Evolutionary conservation across 2,888 invertebrate species (phyloP).

Genomic region (Gymnocheta viridis): DNA sequence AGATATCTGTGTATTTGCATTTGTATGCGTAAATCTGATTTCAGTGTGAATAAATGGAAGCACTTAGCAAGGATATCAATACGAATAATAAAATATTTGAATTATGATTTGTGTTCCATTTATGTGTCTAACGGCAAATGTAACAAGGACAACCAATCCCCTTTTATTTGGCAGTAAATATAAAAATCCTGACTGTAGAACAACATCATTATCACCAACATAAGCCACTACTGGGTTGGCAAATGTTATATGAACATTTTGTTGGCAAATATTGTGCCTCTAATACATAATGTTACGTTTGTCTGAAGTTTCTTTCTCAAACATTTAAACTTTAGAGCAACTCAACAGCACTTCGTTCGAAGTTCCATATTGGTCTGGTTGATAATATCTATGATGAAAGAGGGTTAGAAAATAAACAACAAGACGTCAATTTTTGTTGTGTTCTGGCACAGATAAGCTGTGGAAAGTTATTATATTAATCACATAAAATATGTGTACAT

Average conservation of each 20-base stretch:
- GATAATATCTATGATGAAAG: background rate
- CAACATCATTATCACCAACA: constrained; percentile 29
- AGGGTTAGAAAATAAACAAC: constrained; percentile 32
- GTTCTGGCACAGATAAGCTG: constrained; percentile 80
- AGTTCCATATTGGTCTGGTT: constrained; percentile 4
- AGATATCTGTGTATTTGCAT: background rate
- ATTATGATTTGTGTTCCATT: constrained; percentile 57
- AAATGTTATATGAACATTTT: constrained; percentile 34
- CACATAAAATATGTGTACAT: background rate
- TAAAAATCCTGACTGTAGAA: background rate
- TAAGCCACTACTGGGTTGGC: constrained; percentile 52
- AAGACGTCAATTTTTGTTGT: constrained; percentile 81
- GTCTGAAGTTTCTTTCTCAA: background rate
- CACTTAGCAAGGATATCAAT: constrained; percentile 61
- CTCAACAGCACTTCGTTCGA: background rate
- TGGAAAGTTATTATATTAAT: constrained; percentile 78
- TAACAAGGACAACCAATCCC: background rate
- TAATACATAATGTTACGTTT: background rate
- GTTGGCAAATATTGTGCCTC: background rate
- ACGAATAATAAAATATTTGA: constrained; percentile 63
- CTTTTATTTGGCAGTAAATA: background rate
- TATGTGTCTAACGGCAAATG: constrained; percentile 37
- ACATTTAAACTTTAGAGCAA: background rate
- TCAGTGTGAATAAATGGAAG: constrained; percentile 47
- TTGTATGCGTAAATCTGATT: constrained; percentile 11